Conservation (phyloP, 2,888 invertebrate genomes). For the Acronicta aceris region DNA sequence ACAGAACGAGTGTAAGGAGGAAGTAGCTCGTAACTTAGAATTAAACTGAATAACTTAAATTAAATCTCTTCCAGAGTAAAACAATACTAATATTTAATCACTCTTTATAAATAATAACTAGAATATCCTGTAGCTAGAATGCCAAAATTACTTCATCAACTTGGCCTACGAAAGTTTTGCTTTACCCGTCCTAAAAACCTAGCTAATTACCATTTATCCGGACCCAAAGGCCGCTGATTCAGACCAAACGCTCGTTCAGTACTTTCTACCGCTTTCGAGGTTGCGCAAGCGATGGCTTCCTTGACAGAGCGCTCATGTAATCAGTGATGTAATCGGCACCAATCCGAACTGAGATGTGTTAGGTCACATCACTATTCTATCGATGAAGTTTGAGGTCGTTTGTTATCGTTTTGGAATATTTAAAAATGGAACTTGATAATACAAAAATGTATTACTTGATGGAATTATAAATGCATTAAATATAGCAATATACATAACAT, state of each 20-base stretch:
- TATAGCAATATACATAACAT: too few relatives aligned
- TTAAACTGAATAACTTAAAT: too few relatives aligned
- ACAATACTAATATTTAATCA: neutral
- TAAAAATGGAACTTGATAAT: too few relatives aligned
- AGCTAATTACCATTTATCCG: slow-evolving; percentile 45
- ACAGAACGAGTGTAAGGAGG: too few relatives aligned
- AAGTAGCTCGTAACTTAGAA: too few relatives aligned
- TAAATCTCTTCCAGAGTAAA: neutral
- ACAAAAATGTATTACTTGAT: too few relatives aligned
- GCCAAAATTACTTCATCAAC: neutral
- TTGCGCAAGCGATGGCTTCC: slow-evolving; percentile 53
- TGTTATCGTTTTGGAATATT: neutral
- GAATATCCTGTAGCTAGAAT: too few relatives aligned
- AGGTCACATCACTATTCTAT: slow-evolving; percentile 41
- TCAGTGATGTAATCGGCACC: slow-evolving; percentile 51
- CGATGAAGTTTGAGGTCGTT: slow-evolving; percentile 27
- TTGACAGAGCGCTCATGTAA: slow-evolving; percentile 57
- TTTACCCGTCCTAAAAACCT: slow-evolving; percentile 18
- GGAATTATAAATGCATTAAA: too few relatives aligned
- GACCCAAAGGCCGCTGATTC: slow-evolving; percentile 17
- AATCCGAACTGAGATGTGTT: slow-evolving; percentile 39
- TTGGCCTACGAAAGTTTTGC: slow-evolving; percentile 1
- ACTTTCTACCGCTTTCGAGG: slow-evolving; percentile 56
- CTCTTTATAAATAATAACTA: neutral
- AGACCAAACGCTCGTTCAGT: slow-evolving; percentile 20